Evolutionary conservation across 2,888 invertebrate genomes (phyloP).

Genomic region (Lithophane ornitopus): DNA sequence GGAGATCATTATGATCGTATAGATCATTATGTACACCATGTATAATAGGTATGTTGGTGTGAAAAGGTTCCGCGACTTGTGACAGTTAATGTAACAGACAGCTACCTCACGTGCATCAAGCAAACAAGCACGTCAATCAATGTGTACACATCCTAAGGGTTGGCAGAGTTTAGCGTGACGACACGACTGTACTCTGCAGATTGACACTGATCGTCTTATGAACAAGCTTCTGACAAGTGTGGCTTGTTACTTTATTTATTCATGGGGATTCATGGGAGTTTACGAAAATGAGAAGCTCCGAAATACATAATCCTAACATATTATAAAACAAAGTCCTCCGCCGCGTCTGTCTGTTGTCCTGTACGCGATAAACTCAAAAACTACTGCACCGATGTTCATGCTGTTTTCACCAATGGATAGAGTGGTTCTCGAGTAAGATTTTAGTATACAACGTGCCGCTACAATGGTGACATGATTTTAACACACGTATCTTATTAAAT

Average conservation of each 20-base stretch:
- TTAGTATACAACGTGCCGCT: no score
- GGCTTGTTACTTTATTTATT: constrained; percentile 14
- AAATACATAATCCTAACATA: background rate
- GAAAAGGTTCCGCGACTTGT: background rate
- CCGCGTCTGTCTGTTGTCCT: no score
- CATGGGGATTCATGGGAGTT: background rate
- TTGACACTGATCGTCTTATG: constrained; percentile 46
- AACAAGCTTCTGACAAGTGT: constrained; percentile 17
- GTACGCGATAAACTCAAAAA: no score
- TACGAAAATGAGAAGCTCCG: background rate
- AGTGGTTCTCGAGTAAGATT: no score
- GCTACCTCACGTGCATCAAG: constrained; percentile 2
- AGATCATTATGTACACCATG: no score
- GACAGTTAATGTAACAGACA: background rate
- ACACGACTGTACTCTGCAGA: constrained; percentile 11
- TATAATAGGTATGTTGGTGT: no score
- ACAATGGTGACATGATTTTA: no score
- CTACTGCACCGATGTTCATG: no score
- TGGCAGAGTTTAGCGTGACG: constrained; percentile 6
- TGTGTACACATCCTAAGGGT: constrained; percentile 11
- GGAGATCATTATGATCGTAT: no score
- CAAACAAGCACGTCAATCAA: constrained; percentile 27
- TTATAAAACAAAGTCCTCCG: no score
- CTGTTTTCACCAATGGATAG: no score
- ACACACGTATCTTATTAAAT: no score